A percentile compares a stretch with the other conserved stretches of the same genome.
phyloP scores from a whole-genome alignment of 2,888 invertebrate genomes.

The Stegophylla sp. region DNA sequence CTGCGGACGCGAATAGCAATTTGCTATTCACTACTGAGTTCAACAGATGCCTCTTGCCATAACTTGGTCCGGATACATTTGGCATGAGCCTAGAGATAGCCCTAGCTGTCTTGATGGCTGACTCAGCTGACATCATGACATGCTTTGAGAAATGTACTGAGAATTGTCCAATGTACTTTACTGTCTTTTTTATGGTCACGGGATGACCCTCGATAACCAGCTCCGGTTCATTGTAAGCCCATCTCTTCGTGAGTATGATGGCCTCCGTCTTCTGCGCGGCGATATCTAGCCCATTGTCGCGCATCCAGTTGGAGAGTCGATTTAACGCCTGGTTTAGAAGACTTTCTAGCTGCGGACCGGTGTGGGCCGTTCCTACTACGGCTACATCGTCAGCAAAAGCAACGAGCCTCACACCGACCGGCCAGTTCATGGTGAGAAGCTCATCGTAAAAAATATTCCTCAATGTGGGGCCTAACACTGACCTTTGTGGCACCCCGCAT shows the following conservation, averaged over 20 bases:
- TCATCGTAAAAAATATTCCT: not conserved
- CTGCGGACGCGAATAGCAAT: not conserved
- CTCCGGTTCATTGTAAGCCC: not conserved
- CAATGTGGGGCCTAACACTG: not conserved
- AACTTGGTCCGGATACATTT: not conserved
- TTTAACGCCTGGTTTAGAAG: not conserved
- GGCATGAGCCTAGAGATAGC: not conserved
- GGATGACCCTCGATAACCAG: not conserved
- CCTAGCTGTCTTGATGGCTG: not conserved
- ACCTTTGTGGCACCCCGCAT: not conserved
- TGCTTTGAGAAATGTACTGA: not conserved
- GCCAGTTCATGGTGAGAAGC: not conserved
- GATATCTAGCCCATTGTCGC: not conserved
- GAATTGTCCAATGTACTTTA: not conserved
- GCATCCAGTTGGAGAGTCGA: not conserved
- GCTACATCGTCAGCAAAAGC: not conserved
- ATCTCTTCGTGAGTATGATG: not conserved
- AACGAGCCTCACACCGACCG: not conserved
- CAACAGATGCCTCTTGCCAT: not conserved
- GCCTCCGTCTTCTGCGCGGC: not conserved
- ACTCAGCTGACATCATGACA: not conserved
- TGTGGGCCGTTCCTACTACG: not conserved
- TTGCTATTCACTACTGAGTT: not conserved
- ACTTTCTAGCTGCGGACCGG: not conserved
- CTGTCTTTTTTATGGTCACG: not conserved